These are phyloP conservation scores for Vulpes ferrilata DNA, from an alignment of 2,113 vertebrate genomes.

Conservation along the genomic window DNA sequence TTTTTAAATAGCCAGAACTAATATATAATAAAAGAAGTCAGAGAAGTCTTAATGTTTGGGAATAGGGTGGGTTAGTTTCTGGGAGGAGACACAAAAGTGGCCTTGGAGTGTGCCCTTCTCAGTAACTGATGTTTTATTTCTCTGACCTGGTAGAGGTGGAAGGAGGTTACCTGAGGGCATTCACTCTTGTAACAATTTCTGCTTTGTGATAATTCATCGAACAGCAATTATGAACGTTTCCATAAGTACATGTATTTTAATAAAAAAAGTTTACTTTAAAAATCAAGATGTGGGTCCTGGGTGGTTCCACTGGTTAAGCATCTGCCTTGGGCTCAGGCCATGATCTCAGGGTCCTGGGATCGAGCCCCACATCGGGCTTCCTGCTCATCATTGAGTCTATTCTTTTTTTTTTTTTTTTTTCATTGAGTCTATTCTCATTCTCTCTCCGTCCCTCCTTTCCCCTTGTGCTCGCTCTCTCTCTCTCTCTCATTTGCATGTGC, in stretches of 20 bases:
- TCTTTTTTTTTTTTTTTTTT: too few species aligned
- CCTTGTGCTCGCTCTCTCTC: too few species aligned
- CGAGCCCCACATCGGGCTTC: too few species aligned
- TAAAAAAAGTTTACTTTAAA: not conserved
- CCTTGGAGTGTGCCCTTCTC: not conserved
- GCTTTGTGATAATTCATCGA: not conserved
- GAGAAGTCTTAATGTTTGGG: not conserved
- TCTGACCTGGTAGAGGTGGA: not conserved
- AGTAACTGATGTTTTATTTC: not conserved
- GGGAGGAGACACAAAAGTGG: not conserved
- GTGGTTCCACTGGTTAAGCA: too few species aligned
- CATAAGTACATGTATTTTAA: not conserved
- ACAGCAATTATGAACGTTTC: not conserved
- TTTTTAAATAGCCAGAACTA: not conserved
- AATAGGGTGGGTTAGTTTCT: not conserved
- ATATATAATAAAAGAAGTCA: not conserved
- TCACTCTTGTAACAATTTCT: not conserved
- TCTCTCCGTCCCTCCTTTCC: too few species aligned
- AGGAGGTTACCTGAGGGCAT: not conserved
- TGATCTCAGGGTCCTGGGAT: too few species aligned
- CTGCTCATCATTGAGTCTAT: too few species aligned
- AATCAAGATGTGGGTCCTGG: not conserved
- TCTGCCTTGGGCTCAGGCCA: too few species aligned
- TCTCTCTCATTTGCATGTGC: too few species aligned
- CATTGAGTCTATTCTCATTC: too few species aligned